Base-by-base conservation (phyloP, 2,113 vertebrate species). In the Ivindomyrus marchei region DNA sequence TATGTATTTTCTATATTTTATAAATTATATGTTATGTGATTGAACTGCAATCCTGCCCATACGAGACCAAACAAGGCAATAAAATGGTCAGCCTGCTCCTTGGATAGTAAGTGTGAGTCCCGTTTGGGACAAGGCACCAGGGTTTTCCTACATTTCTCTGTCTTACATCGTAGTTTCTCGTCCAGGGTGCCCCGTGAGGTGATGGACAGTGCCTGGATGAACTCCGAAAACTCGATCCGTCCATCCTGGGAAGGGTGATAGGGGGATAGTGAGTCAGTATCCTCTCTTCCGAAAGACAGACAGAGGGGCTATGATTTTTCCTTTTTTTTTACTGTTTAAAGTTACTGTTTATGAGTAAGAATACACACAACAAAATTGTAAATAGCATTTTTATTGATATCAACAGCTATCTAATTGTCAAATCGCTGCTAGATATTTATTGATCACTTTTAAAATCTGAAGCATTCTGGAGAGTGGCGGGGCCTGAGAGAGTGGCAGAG, bases 121-220 rank as follows among this genome's bases (percentile, higher is more conserved):
- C 10, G 1, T 31, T 70, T 31, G 62, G 62, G 62, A 70, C 62
- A 4, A 70, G 62, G 62, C n/a, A 70, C 62, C n/a, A 70, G n/a
- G 27, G 62, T 70, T 1, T 70, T 27, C 62, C 62, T 70, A n/a
- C 15, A 49, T 80, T 27, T 27, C 1, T 80, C 66, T 80, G n/a
- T 83, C 97, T 98, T 95, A 99, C 98, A 99, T 95, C 98, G 95
- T 91, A 99, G 95, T 94, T 99, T 99, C 94, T 99, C 98, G 0
- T 99, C 98, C 94, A 99, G 95, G 0, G 98, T 99, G 1, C 98
- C 98, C 66, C 98, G 94, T 1, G 98, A 99, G 89, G 98, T 99
- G 93, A 99, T 98, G 0, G 98, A 99, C 94, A 99, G 94, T 0
- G 98, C 98, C 95, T 99, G 98, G 95, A 99, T 99, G 94, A 99